A percentile compares a stretch with the other conserved stretches of the same genome.
phyloP scores from a whole-genome alignment of 1,140 invertebrate species.

The Bombus fervidus region DNA sequence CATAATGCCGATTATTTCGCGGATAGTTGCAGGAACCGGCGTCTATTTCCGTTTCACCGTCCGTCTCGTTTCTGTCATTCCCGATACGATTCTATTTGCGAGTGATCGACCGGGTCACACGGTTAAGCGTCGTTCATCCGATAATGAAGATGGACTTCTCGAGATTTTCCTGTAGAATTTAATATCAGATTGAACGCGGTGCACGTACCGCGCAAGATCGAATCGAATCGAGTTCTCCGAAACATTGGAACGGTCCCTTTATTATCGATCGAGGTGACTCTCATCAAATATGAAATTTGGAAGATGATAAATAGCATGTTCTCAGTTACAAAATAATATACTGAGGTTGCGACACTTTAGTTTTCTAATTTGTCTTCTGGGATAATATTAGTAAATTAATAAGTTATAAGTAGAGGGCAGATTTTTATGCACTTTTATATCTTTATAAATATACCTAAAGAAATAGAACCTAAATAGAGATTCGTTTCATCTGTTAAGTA shows the following conservation, averaged over 20 bases:
- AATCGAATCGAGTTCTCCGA: not conserved
- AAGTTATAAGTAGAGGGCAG: no score
- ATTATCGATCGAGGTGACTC: not conserved
- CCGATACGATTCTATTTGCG: constrained; percentile 62
- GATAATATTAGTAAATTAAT: no score
- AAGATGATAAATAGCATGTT: no score
- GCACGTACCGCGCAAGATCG: not conserved
- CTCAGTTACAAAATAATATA: no score
- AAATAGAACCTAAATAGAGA: no score
- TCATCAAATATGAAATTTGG: no score
- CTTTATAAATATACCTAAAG: no score
- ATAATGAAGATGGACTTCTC: constrained; percentile 69
- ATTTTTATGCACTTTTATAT: no score
- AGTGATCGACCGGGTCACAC: constrained; percentile 67
- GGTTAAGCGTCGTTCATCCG: constrained; percentile 66
- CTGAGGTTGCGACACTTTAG: no score
- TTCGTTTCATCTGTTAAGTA: no score
- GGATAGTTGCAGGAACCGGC: constrained; percentile 50
- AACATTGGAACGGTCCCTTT: not conserved
- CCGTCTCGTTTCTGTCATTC: constrained; percentile 64
- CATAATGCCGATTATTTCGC: constrained; percentile 54
- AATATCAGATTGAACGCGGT: constrained; percentile 45
- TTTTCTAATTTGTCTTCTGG: no score
- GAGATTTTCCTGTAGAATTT: constrained; percentile 67
- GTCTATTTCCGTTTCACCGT: constrained; percentile 66